These are phyloP conservation scores for Apocrypta bakeri DNA, from an alignment of 1,140 invertebrate species.

Conservation along the genomic window DNA sequence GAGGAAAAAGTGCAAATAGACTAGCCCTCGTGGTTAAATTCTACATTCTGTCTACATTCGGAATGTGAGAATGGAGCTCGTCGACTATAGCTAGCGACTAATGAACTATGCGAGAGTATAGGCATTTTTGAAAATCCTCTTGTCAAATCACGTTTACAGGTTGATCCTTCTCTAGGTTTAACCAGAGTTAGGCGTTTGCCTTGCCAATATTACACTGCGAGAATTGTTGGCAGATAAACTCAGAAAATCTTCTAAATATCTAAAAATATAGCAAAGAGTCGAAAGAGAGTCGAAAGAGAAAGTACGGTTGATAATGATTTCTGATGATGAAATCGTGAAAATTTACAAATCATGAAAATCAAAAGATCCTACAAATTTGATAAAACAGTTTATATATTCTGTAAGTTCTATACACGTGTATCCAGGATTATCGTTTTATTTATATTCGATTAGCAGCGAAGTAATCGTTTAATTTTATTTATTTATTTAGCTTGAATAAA, in stretches of 20 bases:
- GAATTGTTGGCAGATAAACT: not conserved
- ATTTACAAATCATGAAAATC: too few relatives aligned
- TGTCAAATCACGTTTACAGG: not conserved
- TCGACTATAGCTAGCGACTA: too few relatives aligned
- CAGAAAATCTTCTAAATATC: too few relatives aligned
- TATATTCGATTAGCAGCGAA: too few relatives aligned
- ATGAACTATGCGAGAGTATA: not conserved
- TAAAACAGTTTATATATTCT: too few relatives aligned
- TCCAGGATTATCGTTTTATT: too few relatives aligned
- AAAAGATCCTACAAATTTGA: not conserved
- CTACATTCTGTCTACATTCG: not conserved
- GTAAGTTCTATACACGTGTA: too few relatives aligned
- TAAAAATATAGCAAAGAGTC: too few relatives aligned
- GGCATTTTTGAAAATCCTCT: not conserved
- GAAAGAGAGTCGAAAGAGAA: too few relatives aligned
- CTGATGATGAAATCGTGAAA: too few relatives aligned
- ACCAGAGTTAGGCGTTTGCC: not conserved
- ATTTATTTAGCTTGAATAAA: not conserved
- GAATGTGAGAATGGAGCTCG: not conserved
- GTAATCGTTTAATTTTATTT: not conserved
- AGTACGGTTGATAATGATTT: too few relatives aligned
- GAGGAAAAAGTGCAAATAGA: not conserved
- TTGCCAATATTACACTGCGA: not conserved
- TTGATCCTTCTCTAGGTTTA: constrained; percentile 23
- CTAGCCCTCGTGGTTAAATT: not conserved